Base-by-base conservation (phyloP, 2,797 vertebrate species). In the Sphenodon punctatus region DNA sequence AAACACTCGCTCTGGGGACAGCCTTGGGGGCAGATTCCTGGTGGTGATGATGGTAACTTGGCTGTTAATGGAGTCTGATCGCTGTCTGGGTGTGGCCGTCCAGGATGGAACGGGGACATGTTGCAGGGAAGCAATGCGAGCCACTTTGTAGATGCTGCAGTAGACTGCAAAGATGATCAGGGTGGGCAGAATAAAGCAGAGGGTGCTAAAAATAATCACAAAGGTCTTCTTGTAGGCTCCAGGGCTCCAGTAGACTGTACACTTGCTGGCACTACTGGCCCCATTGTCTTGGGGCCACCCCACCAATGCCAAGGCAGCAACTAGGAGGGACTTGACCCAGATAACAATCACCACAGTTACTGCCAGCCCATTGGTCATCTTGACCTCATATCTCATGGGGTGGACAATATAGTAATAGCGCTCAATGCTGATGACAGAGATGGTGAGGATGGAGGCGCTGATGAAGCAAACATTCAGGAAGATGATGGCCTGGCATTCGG, bases 381-480 rank as follows among this genome's bases (percentile, higher is more conserved):
- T 97, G 27, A 97, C 96, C 84, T 98, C 97, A 2, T 98, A 98
- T 82, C 94, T 96, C 97, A 99, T 96, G 20, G 98, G 98, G 56
- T 98, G 97, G 45, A 97, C 96, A 0, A 99, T 98, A 91, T 98
- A 97, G 89, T 98, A 98, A 93, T 97, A 99, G 23, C 98, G 95
- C 88, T 98, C 98, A 64, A 99, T 96, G 0, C 97, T 98, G 87
- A 99, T 98, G 64, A 97, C 95, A 1, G 97, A 97, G 90, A 99
- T 95, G 53, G 98, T 98, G 68, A 99, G 96, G 84, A 98, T 98
- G 42, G 97, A 98, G 67, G 97, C 97, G 3, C 97, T 97, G 55
- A 98, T 96, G 88, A 99, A 97, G 60, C 96, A 94, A 3, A 97
- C 95, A 1, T 97, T 97, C 61, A 98, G 94, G 92, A 98, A 98